Base-by-base conservation (phyloP, 1,140 invertebrate genomes). In the Drosophila athabasca region DNA sequence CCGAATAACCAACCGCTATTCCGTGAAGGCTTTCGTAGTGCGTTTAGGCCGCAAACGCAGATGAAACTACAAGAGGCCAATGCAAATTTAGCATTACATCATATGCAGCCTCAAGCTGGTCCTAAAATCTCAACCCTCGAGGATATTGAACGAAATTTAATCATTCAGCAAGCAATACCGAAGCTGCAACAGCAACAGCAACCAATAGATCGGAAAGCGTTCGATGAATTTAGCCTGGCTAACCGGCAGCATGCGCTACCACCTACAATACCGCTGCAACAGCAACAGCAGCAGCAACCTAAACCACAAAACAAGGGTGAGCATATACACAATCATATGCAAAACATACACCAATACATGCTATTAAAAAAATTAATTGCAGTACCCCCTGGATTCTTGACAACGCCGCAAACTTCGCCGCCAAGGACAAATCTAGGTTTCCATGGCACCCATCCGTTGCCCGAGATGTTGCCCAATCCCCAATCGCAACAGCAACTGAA, bases 81-180 rank as follows among this genome's bases (percentile, higher is more conserved):
- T 46, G 84, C 84, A 9, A 88, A 88, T 60, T 78, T 76, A 43
- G 78, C 84, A 9, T 26, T 84, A 13, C 74, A 68, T 19, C 68
- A 80, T 2, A 45, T 76, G 59, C 75, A 70, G 35, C 53, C 70
- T 15, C 52, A 69, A 24, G 15, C 53, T 31, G 55, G 65, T 6
- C 64, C 79, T 0, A 91, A 92, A 66, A 91, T 92, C 11, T 77
- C 81, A 1, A 91, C 91, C 0, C 73, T 92, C 1, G 91, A 92
- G 53, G 91, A 92, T 49, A 90, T 92, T 59, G 91, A 92, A 55
- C 81, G 91, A 1, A 92, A 91, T 65, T 69, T 92, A 26, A 90
- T 91, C 41, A 91, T 87, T 45, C 91, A 92, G 57, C 91, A 92
- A 62, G 60, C 81, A 54, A 77, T 76, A 49, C 62, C 82, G 3